Evolutionary conservation across 2,113 vertebrate genomes (phyloP), one percentile per base, ranked within the genome.

Genomic region (Tiliqua scincoides): DNA sequence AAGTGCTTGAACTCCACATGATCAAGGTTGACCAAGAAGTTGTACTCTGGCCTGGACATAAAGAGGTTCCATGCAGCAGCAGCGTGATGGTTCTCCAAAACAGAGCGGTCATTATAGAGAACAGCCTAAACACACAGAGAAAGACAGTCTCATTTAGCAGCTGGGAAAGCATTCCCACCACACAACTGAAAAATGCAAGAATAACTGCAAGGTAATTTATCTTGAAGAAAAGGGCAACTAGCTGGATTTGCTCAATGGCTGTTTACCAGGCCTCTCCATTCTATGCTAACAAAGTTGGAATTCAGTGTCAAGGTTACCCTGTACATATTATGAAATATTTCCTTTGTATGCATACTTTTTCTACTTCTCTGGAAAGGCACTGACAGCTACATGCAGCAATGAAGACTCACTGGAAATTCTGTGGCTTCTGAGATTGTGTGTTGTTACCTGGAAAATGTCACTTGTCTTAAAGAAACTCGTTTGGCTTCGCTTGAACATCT

Each of bases 1-100:
- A 99, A 99, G 85, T 99, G 98, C 89, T 99, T 99, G 95, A 99
- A 99, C 92, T 99, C 99, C 93, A 98, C 97, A 0, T 99, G 98
- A 91, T 99, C 97, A 15, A 99, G 95, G 95, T 98, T 98, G 92
- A 96, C 95, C 88, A 99, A 95, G 93, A 99, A 99, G 95, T 99
- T 99, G 93, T 97, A 99, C 91, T 99, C 99, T 0, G 98, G 97
- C 77, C 97, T 95, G 0, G 99, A 99, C 98, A 99, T 97, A 95
- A 99, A 98, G 71, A 99, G 98, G 91, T 97, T 99, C 99, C 99
- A 99, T 11, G 98, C 99, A 6, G 99, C 98, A 59, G 99, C 99
- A 0, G 99, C 99, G 0, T 99, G 99, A 89, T 99, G 99, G 91
- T 99, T 99, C 94, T 99, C 99, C 95, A 99, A 90, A 68, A 99